These are phyloP conservation scores for Oxyura jamaicensis DNA, from an alignment of 2,113 vertebrate genomes.

Conservation along the genomic window DNA sequence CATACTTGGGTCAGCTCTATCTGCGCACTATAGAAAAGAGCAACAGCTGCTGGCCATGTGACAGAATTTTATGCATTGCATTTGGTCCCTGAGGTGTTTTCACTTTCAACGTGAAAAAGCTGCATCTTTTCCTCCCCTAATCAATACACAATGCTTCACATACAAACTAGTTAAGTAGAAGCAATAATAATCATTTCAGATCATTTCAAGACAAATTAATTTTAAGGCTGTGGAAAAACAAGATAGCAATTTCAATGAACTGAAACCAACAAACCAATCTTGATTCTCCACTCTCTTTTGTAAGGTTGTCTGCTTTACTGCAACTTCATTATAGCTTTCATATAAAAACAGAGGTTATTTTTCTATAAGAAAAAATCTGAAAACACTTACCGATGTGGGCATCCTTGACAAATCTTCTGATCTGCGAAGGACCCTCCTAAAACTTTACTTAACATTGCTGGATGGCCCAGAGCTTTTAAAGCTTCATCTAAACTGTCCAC, in stretches of 20 bases:
- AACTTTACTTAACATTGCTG: conserved; percentile 98
- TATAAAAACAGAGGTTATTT: background rate
- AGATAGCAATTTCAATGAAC: background rate
- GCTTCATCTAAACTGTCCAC: conserved; percentile 99
- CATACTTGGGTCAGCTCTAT: background rate
- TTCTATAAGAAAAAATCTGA: background rate
- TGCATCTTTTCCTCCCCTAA: background rate
- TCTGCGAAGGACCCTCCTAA: conserved; percentile 98
- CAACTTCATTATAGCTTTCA: background rate
- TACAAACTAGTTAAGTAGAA: background rate
- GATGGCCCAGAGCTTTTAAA: conserved; percentile 96
- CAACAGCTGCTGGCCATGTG: background rate
- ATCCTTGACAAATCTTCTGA: conserved; percentile 99
- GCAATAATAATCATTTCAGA: background rate
- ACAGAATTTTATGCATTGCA: background rate
- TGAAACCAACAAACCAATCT: background rate
- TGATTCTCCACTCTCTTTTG: background rate
- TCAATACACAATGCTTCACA: background rate
- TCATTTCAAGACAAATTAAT: background rate
- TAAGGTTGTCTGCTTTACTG: background rate
- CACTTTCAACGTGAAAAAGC: background rate
- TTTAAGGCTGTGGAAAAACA: background rate
- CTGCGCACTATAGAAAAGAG: background rate
- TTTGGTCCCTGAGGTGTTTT: background rate
- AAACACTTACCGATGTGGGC: conserved; percentile 90